Evolutionary conservation across 1,140 invertebrate genomes (phyloP).

Genomic region (Neodiprion fabricii): DNA sequence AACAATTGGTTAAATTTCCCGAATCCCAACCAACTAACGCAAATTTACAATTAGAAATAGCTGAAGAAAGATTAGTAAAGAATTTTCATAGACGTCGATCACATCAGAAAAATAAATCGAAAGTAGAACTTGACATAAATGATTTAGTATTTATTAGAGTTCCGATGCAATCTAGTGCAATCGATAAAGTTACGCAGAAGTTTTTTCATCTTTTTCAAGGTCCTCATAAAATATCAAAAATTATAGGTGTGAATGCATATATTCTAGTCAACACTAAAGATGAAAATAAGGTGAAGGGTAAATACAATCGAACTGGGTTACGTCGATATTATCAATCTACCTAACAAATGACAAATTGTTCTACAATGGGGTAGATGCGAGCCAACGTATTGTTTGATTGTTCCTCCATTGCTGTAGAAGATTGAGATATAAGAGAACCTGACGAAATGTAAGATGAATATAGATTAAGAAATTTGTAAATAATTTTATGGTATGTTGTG

Average conservation of each 20-base stretch:
- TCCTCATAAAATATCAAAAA: constrained; percentile 4
- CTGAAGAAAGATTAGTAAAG: not conserved
- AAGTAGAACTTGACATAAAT: not conserved
- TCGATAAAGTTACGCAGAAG: not conserved
- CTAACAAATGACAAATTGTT: constrained; percentile 3
- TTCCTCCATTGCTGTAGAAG: too few species aligned
- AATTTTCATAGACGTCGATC: not conserved
- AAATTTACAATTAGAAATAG: constrained; percentile 3
- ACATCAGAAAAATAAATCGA: constrained; percentile 7
- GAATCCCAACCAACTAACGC: not conserved
- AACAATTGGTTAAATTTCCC: constrained; percentile 1
- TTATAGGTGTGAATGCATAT: constrained; percentile 4
- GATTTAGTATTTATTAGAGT: constrained; percentile 8
- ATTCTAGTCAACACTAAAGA: not conserved
- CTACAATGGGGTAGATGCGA: too few species aligned
- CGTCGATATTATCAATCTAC: not conserved
- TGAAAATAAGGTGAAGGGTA: not conserved
- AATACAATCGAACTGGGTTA: not conserved
- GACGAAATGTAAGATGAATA: too few species aligned
- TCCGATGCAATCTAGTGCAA: not conserved
- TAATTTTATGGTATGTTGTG: too few species aligned
- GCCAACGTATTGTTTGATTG: too few species aligned
- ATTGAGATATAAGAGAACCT: too few species aligned
- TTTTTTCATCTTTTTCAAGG: constrained; percentile 6
- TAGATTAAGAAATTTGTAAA: too few species aligned